Conservation (phyloP, 2,113 vertebrate species). For the Hippoglossus stenolepis region DNA sequence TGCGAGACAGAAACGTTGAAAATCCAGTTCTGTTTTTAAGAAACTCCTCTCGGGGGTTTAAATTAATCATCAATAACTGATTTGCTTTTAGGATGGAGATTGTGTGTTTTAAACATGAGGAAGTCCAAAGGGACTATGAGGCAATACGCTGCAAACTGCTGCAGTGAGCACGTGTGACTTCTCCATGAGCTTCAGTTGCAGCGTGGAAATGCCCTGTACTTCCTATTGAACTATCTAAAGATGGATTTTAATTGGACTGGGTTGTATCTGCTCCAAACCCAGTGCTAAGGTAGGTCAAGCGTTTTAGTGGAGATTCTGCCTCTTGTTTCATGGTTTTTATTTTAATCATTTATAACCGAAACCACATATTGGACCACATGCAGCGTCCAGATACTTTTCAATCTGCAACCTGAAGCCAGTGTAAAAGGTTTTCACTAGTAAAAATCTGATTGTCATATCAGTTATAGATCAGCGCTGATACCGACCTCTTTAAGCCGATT, state of each 20-base stretch:
- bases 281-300: not conserved
- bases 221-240: not conserved
- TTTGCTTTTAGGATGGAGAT: conserved; percentile 38
- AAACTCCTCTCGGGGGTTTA: conserved; percentile 39
- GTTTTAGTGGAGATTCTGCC: not conserved
- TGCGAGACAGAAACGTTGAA: conserved; percentile 16
- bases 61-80: conserved; percentile 75
- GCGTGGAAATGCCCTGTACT: not conserved
- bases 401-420: too few relatives aligned
- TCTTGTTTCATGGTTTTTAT: not conserved
- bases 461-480: not conserved
- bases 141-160: conserved; percentile 64
- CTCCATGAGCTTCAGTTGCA: not conserved
- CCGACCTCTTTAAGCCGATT: not conserved
- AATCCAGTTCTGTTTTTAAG: conserved; percentile 26
- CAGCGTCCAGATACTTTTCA: not conserved
- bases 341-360: too few relatives aligned
- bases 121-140: conserved; percentile 63
- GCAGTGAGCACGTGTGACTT: conserved; percentile 16
- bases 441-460: not conserved
- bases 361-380: not conserved
- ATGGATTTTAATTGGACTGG: not conserved
- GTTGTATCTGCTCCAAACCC: not conserved
- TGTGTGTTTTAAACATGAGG: conserved; percentile 72
- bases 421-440: not conserved